Evolutionary conservation across 2,888 invertebrate genomes (phyloP).

Genomic region (Actias luna): DNA sequence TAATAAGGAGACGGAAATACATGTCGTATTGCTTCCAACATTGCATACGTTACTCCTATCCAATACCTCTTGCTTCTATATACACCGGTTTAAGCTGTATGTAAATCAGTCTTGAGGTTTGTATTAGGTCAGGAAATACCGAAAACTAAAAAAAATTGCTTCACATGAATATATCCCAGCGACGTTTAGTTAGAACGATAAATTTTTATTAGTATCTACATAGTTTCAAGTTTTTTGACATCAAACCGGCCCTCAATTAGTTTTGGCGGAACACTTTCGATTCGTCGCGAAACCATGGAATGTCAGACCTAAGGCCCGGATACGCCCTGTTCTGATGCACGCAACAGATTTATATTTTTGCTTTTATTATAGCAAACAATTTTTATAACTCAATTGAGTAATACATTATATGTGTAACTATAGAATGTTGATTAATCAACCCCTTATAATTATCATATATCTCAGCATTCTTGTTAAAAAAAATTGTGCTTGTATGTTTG

Average conservation of each 20-base stretch:
- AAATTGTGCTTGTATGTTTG: neutral
- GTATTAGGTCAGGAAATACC: neutral
- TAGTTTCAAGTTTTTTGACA: conserved; percentile 41
- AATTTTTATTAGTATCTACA: conserved; percentile 44
- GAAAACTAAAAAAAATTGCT: neutral
- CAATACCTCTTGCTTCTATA: too few relatives aligned
- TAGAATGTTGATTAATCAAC: too few relatives aligned
- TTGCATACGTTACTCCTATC: too few relatives aligned
- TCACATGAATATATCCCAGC: neutral
- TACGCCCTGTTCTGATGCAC: conserved; percentile 17
- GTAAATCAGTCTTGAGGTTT: neutral
- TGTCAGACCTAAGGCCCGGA: conserved; percentile 23
- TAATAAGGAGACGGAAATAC: too few relatives aligned
- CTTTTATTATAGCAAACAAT: neutral
- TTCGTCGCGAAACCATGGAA: conserved; percentile 50
- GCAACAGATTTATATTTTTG: conserved; percentile 11
- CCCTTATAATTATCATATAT: too few relatives aligned
- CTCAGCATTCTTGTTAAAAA: too few relatives aligned
- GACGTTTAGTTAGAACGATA: conserved; percentile 26
- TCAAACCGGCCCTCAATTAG: conserved; percentile 55
- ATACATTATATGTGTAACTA: neutral
- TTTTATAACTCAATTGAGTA: neutral
- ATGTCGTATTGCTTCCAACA: too few relatives aligned
- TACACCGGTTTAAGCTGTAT: neutral
- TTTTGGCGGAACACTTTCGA: conserved; percentile 47